These are phyloP conservation scores for Apodemia zela DNA, from an alignment of 2,888 invertebrate genomes.

Conservation along the genomic window DNA sequence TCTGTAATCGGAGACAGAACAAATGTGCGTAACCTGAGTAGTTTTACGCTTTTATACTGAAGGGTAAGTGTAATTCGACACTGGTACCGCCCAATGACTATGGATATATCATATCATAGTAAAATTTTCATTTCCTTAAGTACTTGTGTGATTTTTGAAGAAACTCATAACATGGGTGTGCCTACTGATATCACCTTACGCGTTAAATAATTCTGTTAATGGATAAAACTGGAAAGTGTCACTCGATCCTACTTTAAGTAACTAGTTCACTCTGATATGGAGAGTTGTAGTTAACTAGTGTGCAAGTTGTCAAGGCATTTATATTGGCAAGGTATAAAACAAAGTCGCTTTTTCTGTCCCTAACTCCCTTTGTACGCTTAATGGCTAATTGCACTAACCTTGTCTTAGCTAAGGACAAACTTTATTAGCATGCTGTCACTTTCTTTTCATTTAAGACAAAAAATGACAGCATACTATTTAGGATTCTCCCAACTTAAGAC, in stretches of 20 bases:
- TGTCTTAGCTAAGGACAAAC: too few species aligned
- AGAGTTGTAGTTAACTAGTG: slow-evolving; percentile 1
- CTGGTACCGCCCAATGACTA: slow-evolving; percentile 55
- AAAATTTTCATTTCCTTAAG: slow-evolving; percentile 70
- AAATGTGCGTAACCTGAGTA: slow-evolving; percentile 62
- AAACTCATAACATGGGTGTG: slow-evolving; percentile 4
- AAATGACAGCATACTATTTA: too few species aligned
- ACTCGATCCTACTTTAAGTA: slow-evolving; percentile 9
- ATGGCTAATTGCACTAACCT: too few species aligned
- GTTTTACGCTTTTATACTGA: slow-evolving; percentile 63
- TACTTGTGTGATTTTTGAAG: slow-evolving; percentile 38
- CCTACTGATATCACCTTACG: not conserved
- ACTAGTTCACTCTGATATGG: slow-evolving; percentile 15
- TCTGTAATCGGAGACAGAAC: slow-evolving; percentile 38
- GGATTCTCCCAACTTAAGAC: too few species aligned
- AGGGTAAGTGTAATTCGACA: slow-evolving; percentile 68
- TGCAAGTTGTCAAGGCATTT: not conserved
- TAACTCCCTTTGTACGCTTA: too few species aligned
- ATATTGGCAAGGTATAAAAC: too few species aligned
- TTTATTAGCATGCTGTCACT: too few species aligned
- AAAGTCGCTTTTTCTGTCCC: too few species aligned
- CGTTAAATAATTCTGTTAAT: slow-evolving; percentile 10
- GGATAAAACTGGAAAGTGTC: slow-evolving; percentile 15
- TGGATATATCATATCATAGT: slow-evolving; percentile 37
- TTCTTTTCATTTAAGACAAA: too few species aligned